Percentiles rank a stretch among this genome's conserved stretches.
Evolutionary conservation across 2,113 vertebrate genomes (phyloP).

Genomic region (Menura novaehollandiae): DNA sequence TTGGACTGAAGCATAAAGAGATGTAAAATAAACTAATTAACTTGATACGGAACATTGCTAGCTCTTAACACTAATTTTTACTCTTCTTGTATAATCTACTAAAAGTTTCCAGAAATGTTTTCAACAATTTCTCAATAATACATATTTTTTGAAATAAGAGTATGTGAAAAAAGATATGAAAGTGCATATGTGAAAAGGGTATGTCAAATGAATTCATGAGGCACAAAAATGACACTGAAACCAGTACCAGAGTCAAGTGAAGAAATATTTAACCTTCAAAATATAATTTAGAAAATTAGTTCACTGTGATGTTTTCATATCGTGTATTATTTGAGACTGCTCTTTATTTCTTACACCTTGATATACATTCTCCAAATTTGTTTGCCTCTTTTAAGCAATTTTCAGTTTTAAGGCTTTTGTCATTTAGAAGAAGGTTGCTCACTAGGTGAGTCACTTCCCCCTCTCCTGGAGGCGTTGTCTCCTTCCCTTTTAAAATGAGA

Average conservation of each 20-base stretch:
- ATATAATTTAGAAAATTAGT: neutral
- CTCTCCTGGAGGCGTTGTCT: conserved; percentile 32
- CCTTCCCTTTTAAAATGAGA: conserved; percentile 54
- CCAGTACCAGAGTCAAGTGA: neutral
- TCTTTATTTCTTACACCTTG: neutral
- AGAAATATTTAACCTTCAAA: neutral
- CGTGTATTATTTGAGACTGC: neutral
- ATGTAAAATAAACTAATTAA: neutral
- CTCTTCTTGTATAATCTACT: neutral
- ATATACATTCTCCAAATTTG: neutral
- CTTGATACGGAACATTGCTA: neutral
- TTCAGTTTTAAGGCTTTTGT: conserved; percentile 23
- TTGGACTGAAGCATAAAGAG: neutral
- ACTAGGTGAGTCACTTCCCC: neutral
- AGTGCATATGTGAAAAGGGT: no score
- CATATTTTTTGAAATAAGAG: neutral
- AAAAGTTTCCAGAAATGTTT: neutral
- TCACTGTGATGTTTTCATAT: neutral
- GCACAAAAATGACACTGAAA: neutral
- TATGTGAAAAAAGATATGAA: neutral
- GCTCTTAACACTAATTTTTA: neutral
- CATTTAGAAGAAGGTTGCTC: conserved; percentile 34
- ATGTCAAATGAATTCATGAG: neutral
- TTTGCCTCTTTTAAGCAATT: conserved; percentile 15
- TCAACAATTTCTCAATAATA: neutral